phyloP scores from a whole-genome alignment of 2,797 vertebrate species.

The Ambastaia sidthimunki region DNA sequence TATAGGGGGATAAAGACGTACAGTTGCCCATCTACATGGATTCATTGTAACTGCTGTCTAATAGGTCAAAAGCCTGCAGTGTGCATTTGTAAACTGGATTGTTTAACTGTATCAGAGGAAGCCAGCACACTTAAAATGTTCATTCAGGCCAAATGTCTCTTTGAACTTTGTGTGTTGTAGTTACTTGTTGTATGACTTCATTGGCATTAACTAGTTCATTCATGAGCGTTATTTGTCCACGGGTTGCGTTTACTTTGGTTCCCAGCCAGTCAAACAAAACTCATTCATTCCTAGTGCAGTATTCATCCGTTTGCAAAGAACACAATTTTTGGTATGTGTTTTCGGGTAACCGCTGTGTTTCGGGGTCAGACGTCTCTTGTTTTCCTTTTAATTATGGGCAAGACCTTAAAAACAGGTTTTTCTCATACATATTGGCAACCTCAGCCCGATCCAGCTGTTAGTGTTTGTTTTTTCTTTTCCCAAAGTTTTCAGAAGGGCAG shows the following conservation, averaged over 20 bases:
- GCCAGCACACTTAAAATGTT: slow-evolving; percentile 1
- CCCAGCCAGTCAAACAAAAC: slow-evolving; percentile 20
- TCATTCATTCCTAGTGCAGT: slow-evolving; percentile 3
- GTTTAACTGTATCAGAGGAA: slow-evolving; percentile 28
- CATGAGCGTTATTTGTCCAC: slow-evolving; percentile 23
- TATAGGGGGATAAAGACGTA: background rate
- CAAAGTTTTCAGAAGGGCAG: background rate
- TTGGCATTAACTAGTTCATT: slow-evolving; percentile 47
- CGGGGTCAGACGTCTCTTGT: background rate
- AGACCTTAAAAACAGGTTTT: background rate
- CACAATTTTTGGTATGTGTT: background rate
- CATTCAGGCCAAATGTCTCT: slow-evolving; percentile 24
- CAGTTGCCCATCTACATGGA: slow-evolving; percentile 18
- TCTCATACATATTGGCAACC: background rate
- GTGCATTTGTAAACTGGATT: background rate
- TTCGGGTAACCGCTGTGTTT: slow-evolving; percentile 1
- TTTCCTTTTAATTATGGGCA: slow-evolving; percentile 15
- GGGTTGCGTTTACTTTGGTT: slow-evolving; percentile 36
- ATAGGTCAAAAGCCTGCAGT: background rate
- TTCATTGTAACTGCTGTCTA: slow-evolving; percentile 17
- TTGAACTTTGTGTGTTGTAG: slow-evolving; percentile 27
- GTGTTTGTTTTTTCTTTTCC: background rate
- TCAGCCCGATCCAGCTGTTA: background rate
- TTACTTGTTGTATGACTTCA: slow-evolving; percentile 18
- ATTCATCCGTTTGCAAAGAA: background rate